phyloP scores from a whole-genome alignment of 2,888 invertebrate species.

The Xestia sexstrigata region DNA sequence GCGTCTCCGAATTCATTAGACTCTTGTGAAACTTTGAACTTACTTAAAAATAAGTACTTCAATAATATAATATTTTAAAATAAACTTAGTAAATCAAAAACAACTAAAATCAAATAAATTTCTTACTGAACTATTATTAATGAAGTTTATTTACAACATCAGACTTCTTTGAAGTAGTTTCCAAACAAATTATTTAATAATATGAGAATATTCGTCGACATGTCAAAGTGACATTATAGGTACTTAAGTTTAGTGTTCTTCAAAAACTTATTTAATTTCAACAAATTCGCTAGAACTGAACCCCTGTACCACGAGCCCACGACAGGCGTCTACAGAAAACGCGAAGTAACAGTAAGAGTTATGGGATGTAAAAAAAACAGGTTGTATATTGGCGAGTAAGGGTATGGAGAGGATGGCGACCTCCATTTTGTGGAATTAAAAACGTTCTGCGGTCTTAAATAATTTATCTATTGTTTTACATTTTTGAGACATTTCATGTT shows the following conservation, averaged over 20 bases:
- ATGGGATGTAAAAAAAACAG: no score
- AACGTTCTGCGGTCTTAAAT: conserved; percentile 1
- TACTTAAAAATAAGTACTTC: not conserved
- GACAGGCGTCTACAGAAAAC: not conserved
- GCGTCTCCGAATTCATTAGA: not conserved
- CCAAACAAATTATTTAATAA: conserved; percentile 36
- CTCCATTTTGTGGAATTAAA: conserved; percentile 17
- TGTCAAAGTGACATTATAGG: conserved; percentile 3
- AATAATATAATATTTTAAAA: not conserved
- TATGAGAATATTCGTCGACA: conserved; percentile 2
- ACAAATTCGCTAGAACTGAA: conserved; percentile 28
- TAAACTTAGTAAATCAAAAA: conserved; percentile 23
- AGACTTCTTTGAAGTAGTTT: conserved; percentile 16
- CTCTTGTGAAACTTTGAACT: not conserved
- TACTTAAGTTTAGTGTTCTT: conserved; percentile 12
- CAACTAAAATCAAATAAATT: conserved; percentile 4
- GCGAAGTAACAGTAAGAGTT: no score
- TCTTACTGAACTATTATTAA: conserved; percentile 39
- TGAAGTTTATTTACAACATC: conserved; percentile 36
- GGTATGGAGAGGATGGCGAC: conserved; percentile 30
- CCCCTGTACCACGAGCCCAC: not conserved
- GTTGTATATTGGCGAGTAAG: conserved; percentile 48
- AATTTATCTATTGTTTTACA: not conserved
- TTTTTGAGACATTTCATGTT: not conserved
- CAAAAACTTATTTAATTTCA: conserved; percentile 56